Evolutionary conservation across 2,888 invertebrate genomes (phyloP).

Genomic region (Tiliacea citrago): DNA sequence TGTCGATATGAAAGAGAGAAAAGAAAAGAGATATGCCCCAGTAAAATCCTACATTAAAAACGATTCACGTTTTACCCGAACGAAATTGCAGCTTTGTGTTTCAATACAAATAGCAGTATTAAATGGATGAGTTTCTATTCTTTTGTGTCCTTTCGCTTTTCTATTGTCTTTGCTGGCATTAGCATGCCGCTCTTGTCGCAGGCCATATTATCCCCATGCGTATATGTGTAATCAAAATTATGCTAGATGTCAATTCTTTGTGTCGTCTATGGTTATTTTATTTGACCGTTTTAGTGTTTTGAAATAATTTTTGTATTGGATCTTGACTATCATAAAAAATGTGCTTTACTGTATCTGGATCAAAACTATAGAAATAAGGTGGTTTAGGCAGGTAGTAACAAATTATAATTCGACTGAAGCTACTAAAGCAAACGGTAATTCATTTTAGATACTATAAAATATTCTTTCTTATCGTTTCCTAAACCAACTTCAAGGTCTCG

Average conservation of each 20-base stretch:
- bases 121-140: constrained; percentile 57
- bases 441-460: no score
- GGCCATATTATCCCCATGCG: constrained; percentile 28
- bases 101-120: constrained; percentile 53
- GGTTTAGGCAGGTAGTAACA: background rate
- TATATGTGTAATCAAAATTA: constrained; percentile 38
- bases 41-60: constrained; percentile 37
- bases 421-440: constrained; percentile 14
- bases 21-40: background rate
- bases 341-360: background rate
- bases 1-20: background rate
- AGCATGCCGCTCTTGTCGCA: constrained; percentile 38
- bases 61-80: constrained; percentile 30
- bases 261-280: constrained; percentile 9
- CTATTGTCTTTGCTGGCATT: constrained; percentile 54
- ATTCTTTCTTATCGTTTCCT: background rate
- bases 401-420: background rate
- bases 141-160: constrained; percentile 59
- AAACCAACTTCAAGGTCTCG: background rate
- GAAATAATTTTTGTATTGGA: background rate
- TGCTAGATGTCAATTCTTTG: constrained; percentile 32
- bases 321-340: background rate
- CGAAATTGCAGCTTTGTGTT: constrained; percentile 48
- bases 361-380: background rate
- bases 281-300: background rate